These are phyloP conservation scores for Diphyllodes magnificus DNA, from an alignment of 2,113 vertebrate genomes.

Conservation along the genomic window DNA sequence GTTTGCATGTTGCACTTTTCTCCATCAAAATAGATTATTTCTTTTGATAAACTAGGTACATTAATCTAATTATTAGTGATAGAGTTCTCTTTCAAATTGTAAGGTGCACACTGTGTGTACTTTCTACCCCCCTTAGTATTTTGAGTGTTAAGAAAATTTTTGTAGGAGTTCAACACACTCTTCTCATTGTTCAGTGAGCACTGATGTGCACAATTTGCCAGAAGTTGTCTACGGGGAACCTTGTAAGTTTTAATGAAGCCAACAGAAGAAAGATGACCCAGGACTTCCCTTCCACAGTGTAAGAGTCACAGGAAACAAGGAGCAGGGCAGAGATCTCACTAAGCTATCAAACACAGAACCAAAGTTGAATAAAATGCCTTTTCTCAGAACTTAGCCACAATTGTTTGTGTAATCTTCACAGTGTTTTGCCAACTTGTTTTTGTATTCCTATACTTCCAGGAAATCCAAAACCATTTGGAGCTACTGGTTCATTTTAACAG, in stretches of 20 bases:
- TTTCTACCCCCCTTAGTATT: background rate
- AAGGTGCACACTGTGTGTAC: background rate
- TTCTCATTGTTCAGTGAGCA: background rate
- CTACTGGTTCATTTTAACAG: background rate
- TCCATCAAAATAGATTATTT: background rate
- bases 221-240: background rate
- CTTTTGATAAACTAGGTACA: background rate
- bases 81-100: background rate
- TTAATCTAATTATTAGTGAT: background rate
- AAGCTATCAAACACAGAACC: background rate
- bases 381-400: background rate
- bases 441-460: background rate
- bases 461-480: background rate
- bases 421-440: background rate
- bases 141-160: background rate
- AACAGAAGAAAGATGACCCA: background rate
- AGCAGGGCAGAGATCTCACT: background rate
- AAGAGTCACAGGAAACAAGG: background rate
- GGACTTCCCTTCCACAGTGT: background rate
- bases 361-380: background rate
- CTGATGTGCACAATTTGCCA: background rate
- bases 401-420: background rate
- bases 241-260: background rate
- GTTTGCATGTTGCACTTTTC: background rate
- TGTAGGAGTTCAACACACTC: background rate